phyloP scores from a whole-genome alignment of 2,797 vertebrate species.

The Sternotherus odoratus region DNA sequence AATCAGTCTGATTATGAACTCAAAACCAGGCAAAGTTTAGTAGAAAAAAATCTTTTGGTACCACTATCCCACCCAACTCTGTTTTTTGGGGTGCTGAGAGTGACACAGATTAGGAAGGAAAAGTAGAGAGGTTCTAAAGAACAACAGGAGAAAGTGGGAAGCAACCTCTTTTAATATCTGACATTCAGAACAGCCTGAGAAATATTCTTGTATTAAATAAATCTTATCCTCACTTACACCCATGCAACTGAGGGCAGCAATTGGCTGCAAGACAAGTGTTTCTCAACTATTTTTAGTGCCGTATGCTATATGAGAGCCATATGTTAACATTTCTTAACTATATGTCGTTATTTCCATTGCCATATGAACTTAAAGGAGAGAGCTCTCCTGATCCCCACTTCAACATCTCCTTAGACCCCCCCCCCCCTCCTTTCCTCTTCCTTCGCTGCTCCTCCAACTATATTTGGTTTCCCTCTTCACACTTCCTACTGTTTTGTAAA shows the following conservation, averaged over 20 bases:
- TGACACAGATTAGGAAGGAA: background rate
- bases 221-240: constrained; percentile 76
- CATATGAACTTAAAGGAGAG: constrained; percentile 14
- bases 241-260: constrained; percentile 71
- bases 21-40: background rate
- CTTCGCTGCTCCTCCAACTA: constrained; percentile 23
- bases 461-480: constrained; percentile 52
- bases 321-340: constrained; percentile 73
- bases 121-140: constrained; percentile 24
- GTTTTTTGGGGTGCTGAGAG: background rate
- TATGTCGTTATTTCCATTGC: constrained; percentile 67
- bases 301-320: constrained; percentile 73
- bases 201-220: constrained; percentile 70
- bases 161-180: constrained; percentile 61
- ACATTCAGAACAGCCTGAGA: constrained; percentile 62
- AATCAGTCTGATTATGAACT: background rate
- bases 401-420: constrained; percentile 43
- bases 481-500: constrained; percentile 55
- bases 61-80: background rate
- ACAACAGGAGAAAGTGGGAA: constrained; percentile 38
- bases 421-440: constrained; percentile 39
- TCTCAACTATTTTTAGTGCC: constrained; percentile 75
- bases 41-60: background rate
- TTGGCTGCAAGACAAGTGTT: constrained; percentile 74
- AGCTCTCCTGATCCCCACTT: constrained; percentile 29